Conservation (phyloP, 2,797 vertebrate species). For the Emydoidea blandingii region DNA sequence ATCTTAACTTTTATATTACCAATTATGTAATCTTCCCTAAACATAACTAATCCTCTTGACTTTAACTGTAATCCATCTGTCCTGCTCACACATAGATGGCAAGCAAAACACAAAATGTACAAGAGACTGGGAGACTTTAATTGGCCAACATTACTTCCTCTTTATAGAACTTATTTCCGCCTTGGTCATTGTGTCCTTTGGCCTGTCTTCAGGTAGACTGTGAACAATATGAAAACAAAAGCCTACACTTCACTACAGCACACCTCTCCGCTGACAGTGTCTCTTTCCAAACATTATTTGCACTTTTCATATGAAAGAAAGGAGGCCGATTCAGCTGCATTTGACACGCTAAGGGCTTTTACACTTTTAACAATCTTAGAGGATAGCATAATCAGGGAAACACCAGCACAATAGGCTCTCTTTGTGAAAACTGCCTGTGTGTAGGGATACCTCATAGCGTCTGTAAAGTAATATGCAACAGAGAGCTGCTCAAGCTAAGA, state of each 20-base stretch:
- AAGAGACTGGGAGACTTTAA: background rate
- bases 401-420: constrained; percentile 20
- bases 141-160: background rate
- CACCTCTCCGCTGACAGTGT: constrained; percentile 20
- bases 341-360: background rate
- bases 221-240: background rate
- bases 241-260: background rate
- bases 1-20: accelerated
- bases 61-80: background rate
- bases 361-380: background rate
- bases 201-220: background rate
- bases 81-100: background rate
- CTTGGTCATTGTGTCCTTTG: background rate
- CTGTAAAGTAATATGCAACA: constrained; percentile 36
- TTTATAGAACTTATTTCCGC: background rate
- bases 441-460: constrained; percentile 7
- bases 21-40: background rate
- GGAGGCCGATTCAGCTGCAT: background rate
- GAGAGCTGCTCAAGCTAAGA: constrained; percentile 55
- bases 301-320: background rate
- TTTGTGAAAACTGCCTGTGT: constrained; percentile 32
- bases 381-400: constrained; percentile 38
- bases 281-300: background rate
- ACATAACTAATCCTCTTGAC: accelerated
- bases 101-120: accelerated